phyloP scores from a whole-genome alignment of 1,140 invertebrate genomes.

The Danaus melanippus region DNA sequence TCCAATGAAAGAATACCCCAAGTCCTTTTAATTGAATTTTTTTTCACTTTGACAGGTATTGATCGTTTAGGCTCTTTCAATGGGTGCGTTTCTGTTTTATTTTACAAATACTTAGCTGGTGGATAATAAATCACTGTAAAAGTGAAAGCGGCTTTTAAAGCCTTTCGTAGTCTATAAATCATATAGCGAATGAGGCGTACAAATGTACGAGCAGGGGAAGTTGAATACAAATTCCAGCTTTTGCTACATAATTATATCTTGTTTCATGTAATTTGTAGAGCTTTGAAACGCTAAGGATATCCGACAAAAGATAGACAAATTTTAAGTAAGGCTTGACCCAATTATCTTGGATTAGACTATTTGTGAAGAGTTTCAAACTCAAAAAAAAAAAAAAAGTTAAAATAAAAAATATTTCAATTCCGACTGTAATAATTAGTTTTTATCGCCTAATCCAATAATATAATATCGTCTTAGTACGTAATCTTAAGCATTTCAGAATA shows the following conservation, averaged over 20 bases:
- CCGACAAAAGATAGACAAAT: constrained; percentile 4
- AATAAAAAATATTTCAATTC: too few species aligned
- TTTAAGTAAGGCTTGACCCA: constrained; percentile 1
- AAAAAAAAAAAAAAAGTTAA: too few species aligned
- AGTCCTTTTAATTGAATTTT: constrained; percentile 59
- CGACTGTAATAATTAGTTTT: too few species aligned
- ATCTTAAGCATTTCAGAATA: too few species aligned
- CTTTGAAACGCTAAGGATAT: constrained; percentile 12
- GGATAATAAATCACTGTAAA: constrained; percentile 60
- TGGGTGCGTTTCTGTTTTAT: constrained; percentile 54
- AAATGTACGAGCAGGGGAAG: constrained; percentile 18
- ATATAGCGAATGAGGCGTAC: constrained; percentile 41
- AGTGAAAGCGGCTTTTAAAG: constrained; percentile 56
- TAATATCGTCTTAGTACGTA: too few species aligned
- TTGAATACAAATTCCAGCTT: constrained; percentile 20
- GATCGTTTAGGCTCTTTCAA: constrained; percentile 51
- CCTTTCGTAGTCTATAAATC: constrained; percentile 55
- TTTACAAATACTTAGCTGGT: constrained; percentile 49
- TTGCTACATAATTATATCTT: constrained; percentile 22
- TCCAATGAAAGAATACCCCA: constrained; percentile 50
- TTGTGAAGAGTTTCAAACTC: too few species aligned
- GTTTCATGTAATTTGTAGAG: constrained; percentile 15
- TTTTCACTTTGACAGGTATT: constrained; percentile 61
- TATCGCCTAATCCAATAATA: too few species aligned
- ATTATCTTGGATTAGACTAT: too few species aligned